Evolutionary conservation across 2,888 invertebrate species (phyloP), one percentile per base, ranked within the genome.

Genomic region (Pinctada fucata): DNA sequence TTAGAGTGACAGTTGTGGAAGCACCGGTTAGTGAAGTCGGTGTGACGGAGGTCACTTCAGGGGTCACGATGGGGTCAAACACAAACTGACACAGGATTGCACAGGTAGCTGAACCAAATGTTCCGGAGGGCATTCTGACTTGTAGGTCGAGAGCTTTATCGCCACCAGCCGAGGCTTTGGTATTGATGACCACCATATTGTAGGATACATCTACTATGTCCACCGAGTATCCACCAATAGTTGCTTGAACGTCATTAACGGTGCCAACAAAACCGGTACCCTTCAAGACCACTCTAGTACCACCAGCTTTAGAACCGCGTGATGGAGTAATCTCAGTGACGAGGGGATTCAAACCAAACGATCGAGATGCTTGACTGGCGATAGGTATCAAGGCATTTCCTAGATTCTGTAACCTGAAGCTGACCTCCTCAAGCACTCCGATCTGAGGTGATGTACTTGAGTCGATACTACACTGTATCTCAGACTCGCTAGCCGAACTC

Each of bases 221-320:
- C 76, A 89, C 89, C 0, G 78, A 45, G 45, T 80, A 83, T 31
- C 79, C 83, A 71, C 84, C 84, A 45, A 90, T 77, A 1, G 69
- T 81, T 10, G 80, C 81, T 49, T 81, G 69, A 3, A 84, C 79
- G 2, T 72, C 75, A n/a, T 78, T 75, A 8, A 49, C 49, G 65
- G 81, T 80, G 10, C 86, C 87, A 50, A 72, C 80, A 79, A 85
- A 87, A 10, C 88, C 88, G 79, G 84, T 83, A 5, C 88, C 88
- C 10, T 77, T 78, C 2, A 88, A 83, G 2, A 79, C 82, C 3
- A 87, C 13, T 3, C 16, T 52, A 3, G 82, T 78, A 5, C 86
- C 86, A 69, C 87, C 87, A 68, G 79, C 80, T 51, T 79, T 64
- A 8, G 85, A 85, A 0, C 84, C 85, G 47, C 74, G 75, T 3